These are phyloP conservation scores for Rhabdomys pumilio DNA, from an alignment of 2,797 vertebrate genomes.

Conservation along the genomic window DNA sequence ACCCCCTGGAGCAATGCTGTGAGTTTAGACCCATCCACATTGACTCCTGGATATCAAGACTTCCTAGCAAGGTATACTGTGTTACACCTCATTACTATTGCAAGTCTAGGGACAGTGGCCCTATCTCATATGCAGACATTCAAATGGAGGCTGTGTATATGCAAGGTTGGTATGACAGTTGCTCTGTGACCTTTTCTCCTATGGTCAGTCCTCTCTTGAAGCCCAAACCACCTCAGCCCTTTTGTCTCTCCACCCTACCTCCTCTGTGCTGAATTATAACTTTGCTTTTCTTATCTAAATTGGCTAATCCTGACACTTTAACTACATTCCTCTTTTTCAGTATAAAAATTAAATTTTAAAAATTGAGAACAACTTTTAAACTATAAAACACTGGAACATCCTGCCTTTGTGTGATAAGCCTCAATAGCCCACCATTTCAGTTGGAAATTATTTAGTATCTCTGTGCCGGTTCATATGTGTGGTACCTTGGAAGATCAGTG, in stretches of 20 bases:
- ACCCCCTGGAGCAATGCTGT: neutral
- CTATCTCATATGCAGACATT: neutral
- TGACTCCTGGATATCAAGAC: neutral
- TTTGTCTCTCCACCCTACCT: neutral
- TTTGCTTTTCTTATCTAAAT: conserved; percentile 45
- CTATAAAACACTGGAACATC: neutral
- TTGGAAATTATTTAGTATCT: neutral
- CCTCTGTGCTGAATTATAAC: neutral
- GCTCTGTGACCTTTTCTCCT: neutral
- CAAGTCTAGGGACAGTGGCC: neutral
- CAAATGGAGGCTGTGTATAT: neutral
- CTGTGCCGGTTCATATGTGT: neutral
- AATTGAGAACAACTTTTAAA: neutral
- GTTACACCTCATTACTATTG: neutral
- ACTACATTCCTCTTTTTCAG: conserved; percentile 19
- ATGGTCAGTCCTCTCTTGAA: neutral
- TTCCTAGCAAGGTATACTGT: neutral
- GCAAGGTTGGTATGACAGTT: neutral
- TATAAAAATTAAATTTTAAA: conserved; percentile 36
- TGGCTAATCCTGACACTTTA: conserved; percentile 36
- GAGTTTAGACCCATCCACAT: neutral
- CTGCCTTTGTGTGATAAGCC: neutral
- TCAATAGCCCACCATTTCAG: neutral
- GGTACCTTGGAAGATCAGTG: neutral
- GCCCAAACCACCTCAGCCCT: neutral